Conservation (phyloP, 2,113 vertebrate genomes). For the Ammodytes dubius region DNA sequence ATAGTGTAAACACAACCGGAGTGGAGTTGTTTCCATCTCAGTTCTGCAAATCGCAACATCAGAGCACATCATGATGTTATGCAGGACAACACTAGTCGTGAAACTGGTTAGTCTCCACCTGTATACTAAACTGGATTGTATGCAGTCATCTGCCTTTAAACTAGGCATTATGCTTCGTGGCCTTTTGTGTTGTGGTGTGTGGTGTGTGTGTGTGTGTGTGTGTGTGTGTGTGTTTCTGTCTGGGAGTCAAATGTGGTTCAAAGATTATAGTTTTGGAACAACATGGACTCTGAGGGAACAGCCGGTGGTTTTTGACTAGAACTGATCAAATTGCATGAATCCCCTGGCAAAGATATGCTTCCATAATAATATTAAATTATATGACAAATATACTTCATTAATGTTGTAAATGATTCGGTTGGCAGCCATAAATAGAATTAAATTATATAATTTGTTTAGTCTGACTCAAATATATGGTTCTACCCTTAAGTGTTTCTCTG, state of each 20-base stretch:
- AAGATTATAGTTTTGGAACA: not conserved
- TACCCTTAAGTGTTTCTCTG: not conserved
- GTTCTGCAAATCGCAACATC: constrained; percentile 28
- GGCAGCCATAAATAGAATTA: not conserved
- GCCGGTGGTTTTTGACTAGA: constrained; percentile 10
- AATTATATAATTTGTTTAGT: not conserved
- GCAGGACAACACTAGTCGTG: not conserved
- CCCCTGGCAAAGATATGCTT: not conserved
- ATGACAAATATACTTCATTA: not conserved
- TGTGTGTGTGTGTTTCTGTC: too few relatives aligned
- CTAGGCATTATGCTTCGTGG: too few relatives aligned
- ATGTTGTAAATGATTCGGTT: not conserved
- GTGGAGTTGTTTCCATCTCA: constrained; percentile 49
- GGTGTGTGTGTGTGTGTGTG: too few relatives aligned
- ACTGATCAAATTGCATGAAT: not conserved
- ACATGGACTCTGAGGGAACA: not conserved
- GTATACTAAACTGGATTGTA: not conserved
- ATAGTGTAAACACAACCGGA: constrained; percentile 61
- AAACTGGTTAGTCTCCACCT: not conserved
- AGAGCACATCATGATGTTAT: constrained; percentile 45
- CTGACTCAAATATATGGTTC: not conserved
- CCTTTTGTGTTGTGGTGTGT: too few relatives aligned
- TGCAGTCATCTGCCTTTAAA: not conserved
- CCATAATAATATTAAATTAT: not conserved
- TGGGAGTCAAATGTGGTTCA: not conserved